Percentiles rank a stretch among this genome's conserved stretches.
These are phyloP conservation scores for Vulpes ferrilata DNA, from an alignment of 2,113 vertebrate species.

Conservation along the genomic window DNA sequence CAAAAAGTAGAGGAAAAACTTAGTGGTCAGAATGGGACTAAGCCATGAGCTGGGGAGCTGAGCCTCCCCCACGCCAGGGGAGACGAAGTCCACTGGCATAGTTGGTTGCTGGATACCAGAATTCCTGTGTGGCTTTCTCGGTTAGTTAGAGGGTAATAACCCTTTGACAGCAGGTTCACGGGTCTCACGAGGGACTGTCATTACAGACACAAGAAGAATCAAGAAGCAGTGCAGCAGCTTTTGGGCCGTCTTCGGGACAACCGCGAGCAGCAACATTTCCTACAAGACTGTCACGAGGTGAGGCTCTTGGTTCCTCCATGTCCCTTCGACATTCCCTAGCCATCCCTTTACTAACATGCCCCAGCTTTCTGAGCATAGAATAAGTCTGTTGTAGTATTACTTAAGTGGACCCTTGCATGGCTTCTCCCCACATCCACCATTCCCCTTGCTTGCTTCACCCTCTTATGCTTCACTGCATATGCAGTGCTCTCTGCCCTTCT, in stretches of 20 bases:
- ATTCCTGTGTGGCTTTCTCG: neutral
- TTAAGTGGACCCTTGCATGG: neutral
- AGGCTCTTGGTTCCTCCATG: neutral
- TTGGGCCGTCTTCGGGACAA: slow-evolving; percentile 94
- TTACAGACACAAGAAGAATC: slow-evolving; percentile 93
- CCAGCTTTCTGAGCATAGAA: neutral
- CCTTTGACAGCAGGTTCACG: neutral
- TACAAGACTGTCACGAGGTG: slow-evolving; percentile 97
- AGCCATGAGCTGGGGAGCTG: neutral
- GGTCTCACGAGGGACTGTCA: neutral
- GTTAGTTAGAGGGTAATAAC: neutral
- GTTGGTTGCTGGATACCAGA: neutral
- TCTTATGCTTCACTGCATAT: rapidly evolving
- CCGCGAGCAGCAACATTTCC: slow-evolving; percentile 95
- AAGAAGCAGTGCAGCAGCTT: slow-evolving; percentile 91
- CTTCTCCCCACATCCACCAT: neutral
- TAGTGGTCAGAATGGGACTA: neutral
- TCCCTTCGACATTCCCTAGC: neutral
- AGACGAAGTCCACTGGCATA: neutral
- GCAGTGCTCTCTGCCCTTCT: neutral
- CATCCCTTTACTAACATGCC: neutral
- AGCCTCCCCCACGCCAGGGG: neutral
- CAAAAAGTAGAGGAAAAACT: neutral
- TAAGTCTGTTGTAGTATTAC: rapidly evolving
- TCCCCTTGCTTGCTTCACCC: neutral